Evolutionary conservation across 92 coral and sea anemone genomes (phyloP), one percentile per base, ranked within the genome.

Genomic region (Zoanthus sansibaricus): DNA sequence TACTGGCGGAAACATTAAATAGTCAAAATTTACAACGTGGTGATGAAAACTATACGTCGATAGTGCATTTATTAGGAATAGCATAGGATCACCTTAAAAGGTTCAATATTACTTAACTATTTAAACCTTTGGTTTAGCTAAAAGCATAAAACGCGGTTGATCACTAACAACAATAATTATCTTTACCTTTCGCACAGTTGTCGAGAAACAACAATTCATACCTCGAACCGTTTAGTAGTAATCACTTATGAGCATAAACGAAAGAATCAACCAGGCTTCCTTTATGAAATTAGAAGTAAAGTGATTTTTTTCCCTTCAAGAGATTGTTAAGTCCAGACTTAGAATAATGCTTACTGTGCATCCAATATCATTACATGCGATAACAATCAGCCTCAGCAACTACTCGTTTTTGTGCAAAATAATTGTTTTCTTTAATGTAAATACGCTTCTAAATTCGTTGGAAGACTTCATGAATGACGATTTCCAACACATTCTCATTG

Each of bases 1-100:
- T 62, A 58, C n/a, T 79, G 72, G 84, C 84, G 84, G 84, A 79
- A 79, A 79, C 84, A 79, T 79, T 79, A 79, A 79, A 79, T 74
- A 49, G 45, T 12, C 47, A 21, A 16, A 52, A 55, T 74, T 59
- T 78, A 31, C 12, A 51, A 21, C 16, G 61, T 9, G n/a, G 84
- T 79, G 20, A 79, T 79, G 72, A 55, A 52, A 79, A 79, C 45
- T 79, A 79, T 12, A 20, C 37, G 72, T 20, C 72, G 0, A 67
- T 20, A 67, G 9, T 30, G 72, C 72, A 67, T 25, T 25, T 25
- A 25, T 67, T 67, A 67, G 5, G n/a, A 42, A 67, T 18, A 67
- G 72, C 33, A 30, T 12, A 67, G 9, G 72, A 67, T 67, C 37
- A 13, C 6, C 17, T 20, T 67, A 67, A 67, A 67, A 67, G 72